These are phyloP conservation scores for Alauda arvensis DNA, from an alignment of 2,797 vertebrate species.

Conservation along the genomic window DNA sequence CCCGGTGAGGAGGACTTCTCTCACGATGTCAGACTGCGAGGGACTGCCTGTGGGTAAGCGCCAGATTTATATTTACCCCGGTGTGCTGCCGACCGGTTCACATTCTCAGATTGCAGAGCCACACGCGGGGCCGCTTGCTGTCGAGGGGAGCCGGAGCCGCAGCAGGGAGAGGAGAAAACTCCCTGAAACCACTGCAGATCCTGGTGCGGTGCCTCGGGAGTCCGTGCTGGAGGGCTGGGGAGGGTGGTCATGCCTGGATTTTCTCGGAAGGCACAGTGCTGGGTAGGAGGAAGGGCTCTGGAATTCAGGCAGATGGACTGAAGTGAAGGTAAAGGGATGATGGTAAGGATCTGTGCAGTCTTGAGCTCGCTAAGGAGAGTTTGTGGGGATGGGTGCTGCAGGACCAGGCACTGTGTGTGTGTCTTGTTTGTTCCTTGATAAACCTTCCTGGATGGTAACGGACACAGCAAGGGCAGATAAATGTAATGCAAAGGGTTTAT, in stretches of 20 bases:
- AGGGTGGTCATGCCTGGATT: not conserved
- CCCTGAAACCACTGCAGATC: not conserved
- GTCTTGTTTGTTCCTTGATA: not conserved
- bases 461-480: not conserved
- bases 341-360: not conserved
- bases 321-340: not conserved
- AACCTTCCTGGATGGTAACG: not conserved
- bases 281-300: not conserved
- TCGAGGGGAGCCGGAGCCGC: not conserved
- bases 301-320: not conserved
- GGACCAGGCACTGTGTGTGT: not conserved
- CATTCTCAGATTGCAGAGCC: conserved; percentile 64
- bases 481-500: not conserved
- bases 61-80: conserved; percentile 74
- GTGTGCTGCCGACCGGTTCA: conserved; percentile 33
- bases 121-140: not conserved
- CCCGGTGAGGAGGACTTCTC: conserved; percentile 51
- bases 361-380: not conserved
- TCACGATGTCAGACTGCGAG: conserved; percentile 93
- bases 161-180: not conserved
- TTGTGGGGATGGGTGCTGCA: not conserved
- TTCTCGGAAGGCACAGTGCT: not conserved
- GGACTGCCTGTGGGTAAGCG: conserved; percentile 88
- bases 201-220: not conserved
- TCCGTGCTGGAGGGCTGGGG: not conserved